Conservation (phyloP, 2,888 invertebrate species). For the Cosmorhoe ocellata region DNA sequence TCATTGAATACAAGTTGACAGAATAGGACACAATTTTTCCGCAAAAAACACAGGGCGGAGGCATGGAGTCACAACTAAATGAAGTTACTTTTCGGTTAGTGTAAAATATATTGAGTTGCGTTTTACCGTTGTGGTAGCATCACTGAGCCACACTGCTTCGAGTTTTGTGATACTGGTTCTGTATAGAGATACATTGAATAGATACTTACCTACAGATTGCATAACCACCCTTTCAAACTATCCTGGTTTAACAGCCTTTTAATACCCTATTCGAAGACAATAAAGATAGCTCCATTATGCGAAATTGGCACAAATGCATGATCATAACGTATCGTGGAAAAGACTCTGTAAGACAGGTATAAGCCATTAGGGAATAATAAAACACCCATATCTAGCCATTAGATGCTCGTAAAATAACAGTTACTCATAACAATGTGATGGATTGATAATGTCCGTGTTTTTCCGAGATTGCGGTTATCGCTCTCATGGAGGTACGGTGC, state of each 20-base stretch:
- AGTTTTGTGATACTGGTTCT: too few relatives aligned
- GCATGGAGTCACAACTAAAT: too few relatives aligned
- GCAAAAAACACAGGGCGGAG: too few relatives aligned
- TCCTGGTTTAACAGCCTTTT: slow-evolving; percentile 45
- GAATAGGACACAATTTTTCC: too few relatives aligned
- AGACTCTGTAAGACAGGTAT: slow-evolving; percentile 76
- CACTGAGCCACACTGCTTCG: too few relatives aligned
- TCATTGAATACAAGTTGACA: too few relatives aligned
- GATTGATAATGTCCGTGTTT: slow-evolving; percentile 76
- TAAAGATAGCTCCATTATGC: slow-evolving; percentile 75
- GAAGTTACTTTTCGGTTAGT: too few relatives aligned
- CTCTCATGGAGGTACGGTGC: slow-evolving; percentile 30
- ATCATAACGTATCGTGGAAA: slow-evolving; percentile 71
- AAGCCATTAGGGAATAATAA: slow-evolving; percentile 81
- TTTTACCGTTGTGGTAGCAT: too few relatives aligned
- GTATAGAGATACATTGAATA: too few relatives aligned
- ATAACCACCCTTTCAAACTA: slow-evolving; percentile 28
- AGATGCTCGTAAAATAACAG: slow-evolving; percentile 81
- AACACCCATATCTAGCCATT: slow-evolving; percentile 80
- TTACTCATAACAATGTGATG: slow-evolving; percentile 79
- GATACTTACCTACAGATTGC: background rate
- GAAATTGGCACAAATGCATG: slow-evolving; percentile 72
- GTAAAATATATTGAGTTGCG: too few relatives aligned
- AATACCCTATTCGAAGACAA: slow-evolving; percentile 58
- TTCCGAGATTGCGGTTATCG: slow-evolving; percentile 48